Evolutionary conservation across 2,113 vertebrate species (phyloP).

Genomic region (Tauraco erythrolophus): DNA sequence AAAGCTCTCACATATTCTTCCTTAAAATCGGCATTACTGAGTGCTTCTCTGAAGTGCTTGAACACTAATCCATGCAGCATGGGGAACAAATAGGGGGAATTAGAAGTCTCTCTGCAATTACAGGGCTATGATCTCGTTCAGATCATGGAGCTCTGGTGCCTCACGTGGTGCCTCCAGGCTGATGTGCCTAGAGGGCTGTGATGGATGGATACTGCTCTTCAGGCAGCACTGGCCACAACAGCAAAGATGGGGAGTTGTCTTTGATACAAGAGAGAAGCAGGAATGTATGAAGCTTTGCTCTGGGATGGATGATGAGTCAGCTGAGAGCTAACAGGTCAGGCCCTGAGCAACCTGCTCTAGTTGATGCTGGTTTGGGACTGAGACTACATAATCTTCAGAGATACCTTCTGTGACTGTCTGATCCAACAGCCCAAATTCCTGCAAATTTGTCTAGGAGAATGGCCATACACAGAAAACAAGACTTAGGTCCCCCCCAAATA

Average conservation of each 20-base stretch:
- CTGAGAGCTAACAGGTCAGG: not conserved
- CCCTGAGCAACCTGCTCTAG: not conserved
- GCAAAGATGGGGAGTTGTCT: not conserved
- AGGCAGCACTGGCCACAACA: not conserved
- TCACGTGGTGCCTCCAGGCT: not conserved
- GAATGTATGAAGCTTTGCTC: not conserved
- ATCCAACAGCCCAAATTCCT: not conserved
- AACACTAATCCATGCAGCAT: not conserved
- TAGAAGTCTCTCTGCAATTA: not conserved
- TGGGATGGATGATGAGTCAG: not conserved
- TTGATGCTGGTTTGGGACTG: not conserved
- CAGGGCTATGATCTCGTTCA: not conserved
- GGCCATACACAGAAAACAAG: not conserved
- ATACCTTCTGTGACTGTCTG: not conserved
- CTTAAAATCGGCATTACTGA: not conserved
- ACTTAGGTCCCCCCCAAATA: not conserved
- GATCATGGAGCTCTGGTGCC: not conserved
- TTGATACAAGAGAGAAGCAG: not conserved
- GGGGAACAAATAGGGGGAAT: not conserved
- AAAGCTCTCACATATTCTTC: not conserved
- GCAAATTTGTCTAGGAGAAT: not conserved
- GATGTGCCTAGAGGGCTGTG: not conserved
- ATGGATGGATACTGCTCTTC: not conserved
- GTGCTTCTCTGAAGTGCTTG: not conserved
- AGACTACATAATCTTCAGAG: not conserved